phyloP scores from a whole-genome alignment of 2,797 vertebrate species.

The Gymnodraco acuticeps region DNA sequence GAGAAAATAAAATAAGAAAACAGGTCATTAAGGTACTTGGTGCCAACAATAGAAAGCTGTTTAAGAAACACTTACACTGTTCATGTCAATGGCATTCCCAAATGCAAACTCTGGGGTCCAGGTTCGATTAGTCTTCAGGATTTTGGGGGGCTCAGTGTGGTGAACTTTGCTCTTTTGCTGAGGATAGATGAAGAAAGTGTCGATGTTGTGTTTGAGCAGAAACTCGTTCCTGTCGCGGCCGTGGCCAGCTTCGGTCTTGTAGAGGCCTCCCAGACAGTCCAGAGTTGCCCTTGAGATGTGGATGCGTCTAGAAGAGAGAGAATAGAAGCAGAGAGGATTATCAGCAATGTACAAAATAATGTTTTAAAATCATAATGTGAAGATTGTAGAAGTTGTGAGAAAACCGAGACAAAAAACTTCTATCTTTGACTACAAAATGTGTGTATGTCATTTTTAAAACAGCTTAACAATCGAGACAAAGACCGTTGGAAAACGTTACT shows the following conservation, averaged over 20 bases:
- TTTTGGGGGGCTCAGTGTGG: conserved; percentile 81
- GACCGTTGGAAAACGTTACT: no score
- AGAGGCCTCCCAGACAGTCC: conserved; percentile 80
- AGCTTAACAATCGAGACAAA: no score
- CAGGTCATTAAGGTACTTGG: not conserved
- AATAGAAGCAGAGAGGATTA: not conserved
- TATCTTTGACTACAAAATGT: no score
- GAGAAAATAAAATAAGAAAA: not conserved
- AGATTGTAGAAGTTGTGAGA: no score
- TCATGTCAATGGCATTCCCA: conserved; percentile 90
- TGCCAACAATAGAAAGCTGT: not conserved
- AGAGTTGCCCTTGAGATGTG: conserved; percentile 86
- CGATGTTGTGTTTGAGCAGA: conserved; percentile 94
- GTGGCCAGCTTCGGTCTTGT: conserved; percentile 89
- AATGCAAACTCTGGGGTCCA: conserved; percentile 91
- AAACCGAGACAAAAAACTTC: no score
- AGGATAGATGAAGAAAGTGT: conserved; percentile 95
- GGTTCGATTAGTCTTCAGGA: conserved; percentile 68
- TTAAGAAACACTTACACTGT: conserved; percentile 87
- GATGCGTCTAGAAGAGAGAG: conserved; percentile 76
- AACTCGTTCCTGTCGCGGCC: conserved; percentile 96
- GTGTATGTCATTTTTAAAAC: no score
- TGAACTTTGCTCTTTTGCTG: conserved; percentile 78
- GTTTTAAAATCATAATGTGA: no score
- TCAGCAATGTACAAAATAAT: no score